These are phyloP conservation scores for Stenopsyche tienmushanensis DNA, from an alignment of 1,140 invertebrate genomes.

Conservation along the genomic window DNA sequence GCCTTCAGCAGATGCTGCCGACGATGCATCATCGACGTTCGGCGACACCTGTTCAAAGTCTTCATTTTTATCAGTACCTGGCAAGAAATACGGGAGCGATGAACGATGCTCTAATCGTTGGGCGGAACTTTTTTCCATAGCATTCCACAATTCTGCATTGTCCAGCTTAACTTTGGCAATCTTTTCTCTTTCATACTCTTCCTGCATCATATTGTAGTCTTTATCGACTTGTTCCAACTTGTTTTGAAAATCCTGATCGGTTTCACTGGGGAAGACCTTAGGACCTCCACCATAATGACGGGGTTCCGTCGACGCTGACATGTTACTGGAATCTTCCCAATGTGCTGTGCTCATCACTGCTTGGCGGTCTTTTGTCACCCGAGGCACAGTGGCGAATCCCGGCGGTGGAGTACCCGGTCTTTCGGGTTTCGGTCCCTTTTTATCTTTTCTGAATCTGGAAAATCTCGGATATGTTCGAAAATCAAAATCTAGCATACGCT, in stretches of 20 bases:
- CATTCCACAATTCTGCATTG: slow-evolving; percentile 38
- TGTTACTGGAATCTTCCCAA: slow-evolving; percentile 33
- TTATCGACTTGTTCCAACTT: slow-evolving; percentile 40
- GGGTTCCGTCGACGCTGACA: slow-evolving; percentile 30
- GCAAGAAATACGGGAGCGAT: slow-evolving; percentile 29
- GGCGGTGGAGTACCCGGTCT: slow-evolving; percentile 54
- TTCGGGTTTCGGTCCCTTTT: slow-evolving; percentile 53
- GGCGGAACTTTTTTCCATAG: slow-evolving; percentile 33
- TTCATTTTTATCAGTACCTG: slow-evolving; percentile 15
- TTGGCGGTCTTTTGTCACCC: slow-evolving; percentile 45
- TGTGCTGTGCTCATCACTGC: slow-evolving; percentile 26
- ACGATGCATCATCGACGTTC: slow-evolving; percentile 38
- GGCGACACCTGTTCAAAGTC: slow-evolving; percentile 1
- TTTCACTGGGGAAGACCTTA: slow-evolving; percentile 21
- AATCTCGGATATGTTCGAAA: slow-evolving; percentile 77
- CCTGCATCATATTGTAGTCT: slow-evolving; percentile 38
- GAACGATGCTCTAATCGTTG: slow-evolving; percentile 34
- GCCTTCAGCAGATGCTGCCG: slow-evolving; percentile 45
- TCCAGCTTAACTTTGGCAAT: slow-evolving; percentile 29
- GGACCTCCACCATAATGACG: slow-evolving; percentile 28
- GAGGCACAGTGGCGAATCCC: slow-evolving; percentile 46
- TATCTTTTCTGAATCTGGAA: slow-evolving; percentile 59
- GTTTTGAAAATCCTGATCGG: slow-evolving; percentile 31
- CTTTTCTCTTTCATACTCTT: slow-evolving; percentile 41
- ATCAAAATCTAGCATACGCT: slow-evolving; percentile 62